These are phyloP conservation scores for Drosophila putrida DNA, from an alignment of 2,888 invertebrate genomes.

Conservation along the genomic window DNA sequence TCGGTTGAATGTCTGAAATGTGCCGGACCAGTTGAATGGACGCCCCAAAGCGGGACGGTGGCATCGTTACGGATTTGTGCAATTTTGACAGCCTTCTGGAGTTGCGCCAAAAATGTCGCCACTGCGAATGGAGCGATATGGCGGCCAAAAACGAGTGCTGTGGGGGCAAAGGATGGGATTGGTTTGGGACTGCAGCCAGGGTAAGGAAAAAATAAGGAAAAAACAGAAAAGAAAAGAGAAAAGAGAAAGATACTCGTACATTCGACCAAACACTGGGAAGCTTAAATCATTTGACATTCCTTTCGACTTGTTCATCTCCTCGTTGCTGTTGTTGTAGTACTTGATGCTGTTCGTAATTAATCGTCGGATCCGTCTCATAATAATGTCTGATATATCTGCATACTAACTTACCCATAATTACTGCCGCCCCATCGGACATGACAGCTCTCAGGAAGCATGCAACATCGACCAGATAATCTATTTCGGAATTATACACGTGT, in stretches of 20 bases:
- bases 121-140: conserved; percentile 38
- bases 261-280: conserved; percentile 15
- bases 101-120: conserved; percentile 69
- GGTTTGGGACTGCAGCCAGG: background rate
- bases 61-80: conserved; percentile 69
- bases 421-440: conserved; percentile 8
- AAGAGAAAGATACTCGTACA: background rate
- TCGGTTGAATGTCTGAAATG: conserved; percentile 24
- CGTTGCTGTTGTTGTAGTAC: background rate
- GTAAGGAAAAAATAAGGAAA: background rate
- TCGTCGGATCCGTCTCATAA: conserved; percentile 25
- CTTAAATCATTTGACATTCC: conserved; percentile 55
- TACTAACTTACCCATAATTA: conserved; percentile 20
- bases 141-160: background rate
- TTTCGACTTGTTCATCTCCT: conserved; percentile 18
- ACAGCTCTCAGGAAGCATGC: conserved; percentile 11
- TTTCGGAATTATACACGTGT: background rate
- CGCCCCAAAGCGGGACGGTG: conserved; percentile 20
- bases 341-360: conserved; percentile 43
- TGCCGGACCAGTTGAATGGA: conserved; percentile 17
- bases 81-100: conserved; percentile 70
- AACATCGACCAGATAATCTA: conserved; percentile 26
- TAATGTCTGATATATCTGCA: conserved; percentile 16
- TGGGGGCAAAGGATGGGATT: background rate
- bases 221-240: no score